Conservation (phyloP, 2,113 vertebrate genomes). For the Isurus oxyrinchus region DNA sequence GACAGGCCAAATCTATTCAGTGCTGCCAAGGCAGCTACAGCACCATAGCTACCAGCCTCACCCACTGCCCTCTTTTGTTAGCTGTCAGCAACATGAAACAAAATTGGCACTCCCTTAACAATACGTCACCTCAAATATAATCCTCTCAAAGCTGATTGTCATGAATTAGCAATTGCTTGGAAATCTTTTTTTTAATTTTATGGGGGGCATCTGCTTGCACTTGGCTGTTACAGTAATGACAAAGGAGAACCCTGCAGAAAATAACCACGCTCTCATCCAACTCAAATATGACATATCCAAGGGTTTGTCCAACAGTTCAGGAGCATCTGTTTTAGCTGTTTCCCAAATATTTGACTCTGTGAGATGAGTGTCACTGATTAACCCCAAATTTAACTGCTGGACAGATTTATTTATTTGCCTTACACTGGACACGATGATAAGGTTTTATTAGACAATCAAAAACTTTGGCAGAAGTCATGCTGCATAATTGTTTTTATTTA, state of each 20-base stretch:
- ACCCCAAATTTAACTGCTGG: background rate
- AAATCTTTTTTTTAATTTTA: background rate
- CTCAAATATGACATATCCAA: background rate
- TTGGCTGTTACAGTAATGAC: background rate
- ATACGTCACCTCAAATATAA: slow-evolving; percentile 40
- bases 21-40: slow-evolving; percentile 42
- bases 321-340: slow-evolving; percentile 14
- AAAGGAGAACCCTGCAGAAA: background rate
- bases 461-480: background rate
- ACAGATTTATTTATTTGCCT: slow-evolving; percentile 12
- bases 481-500: background rate
- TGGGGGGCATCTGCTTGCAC: background rate
- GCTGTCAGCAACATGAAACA: slow-evolving; percentile 41
- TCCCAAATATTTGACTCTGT: background rate
- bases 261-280: background rate
- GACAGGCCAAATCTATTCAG: slow-evolving; percentile 25
- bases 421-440: background rate
- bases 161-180: slow-evolving; percentile 47
- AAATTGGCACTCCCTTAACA: slow-evolving; percentile 48
- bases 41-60: slow-evolving; percentile 42
- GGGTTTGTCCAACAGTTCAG: background rate
- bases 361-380: slow-evolving; percentile 10
- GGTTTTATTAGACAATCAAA: background rate
- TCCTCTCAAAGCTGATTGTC: slow-evolving; percentile 43
- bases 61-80: slow-evolving; percentile 39